Percentiles rank a stretch among this genome's conserved stretches.
These are phyloP conservation scores for Enoplosus armatus DNA, from an alignment of 2,797 vertebrate genomes.

Conservation along the genomic window DNA sequence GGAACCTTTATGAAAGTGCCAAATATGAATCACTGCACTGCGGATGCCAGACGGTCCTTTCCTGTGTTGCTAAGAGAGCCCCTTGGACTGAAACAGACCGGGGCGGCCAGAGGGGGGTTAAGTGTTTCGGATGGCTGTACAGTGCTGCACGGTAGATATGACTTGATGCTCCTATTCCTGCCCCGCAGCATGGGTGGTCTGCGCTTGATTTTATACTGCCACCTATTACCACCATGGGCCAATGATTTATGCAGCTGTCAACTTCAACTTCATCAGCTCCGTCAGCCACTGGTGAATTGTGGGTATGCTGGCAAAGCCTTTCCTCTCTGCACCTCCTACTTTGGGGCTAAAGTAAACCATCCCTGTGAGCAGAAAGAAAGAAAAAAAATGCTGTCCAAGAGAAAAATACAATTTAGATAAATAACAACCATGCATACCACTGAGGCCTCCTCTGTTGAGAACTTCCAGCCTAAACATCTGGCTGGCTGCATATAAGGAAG, in stretches of 20 bases:
- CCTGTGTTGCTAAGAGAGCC: slow-evolving; percentile 87
- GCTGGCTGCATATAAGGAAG: slow-evolving; percentile 68
- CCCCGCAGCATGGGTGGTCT: slow-evolving; percentile 93
- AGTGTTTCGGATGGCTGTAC: slow-evolving; percentile 90
- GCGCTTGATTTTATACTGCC: slow-evolving; percentile 87
- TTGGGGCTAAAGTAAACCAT: slow-evolving; percentile 87
- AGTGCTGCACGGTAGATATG: slow-evolving; percentile 85
- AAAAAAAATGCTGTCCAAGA: slow-evolving; percentile 82
- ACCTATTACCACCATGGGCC: slow-evolving; percentile 92
- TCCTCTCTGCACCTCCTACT: slow-evolving; percentile 81
- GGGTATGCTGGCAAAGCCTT: slow-evolving; percentile 86
- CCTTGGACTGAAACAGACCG: slow-evolving; percentile 67
- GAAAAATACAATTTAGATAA: slow-evolving; percentile 85
- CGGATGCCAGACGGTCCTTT: slow-evolving; percentile 85
- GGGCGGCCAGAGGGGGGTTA: slow-evolving; percentile 82
- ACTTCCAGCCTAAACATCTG: slow-evolving; percentile 81
- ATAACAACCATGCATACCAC: slow-evolving; percentile 89
- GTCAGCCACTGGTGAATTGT: slow-evolving; percentile 90
- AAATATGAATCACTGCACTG: slow-evolving; percentile 88
- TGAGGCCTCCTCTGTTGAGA: slow-evolving; percentile 85
- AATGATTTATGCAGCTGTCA: slow-evolving; percentile 98
- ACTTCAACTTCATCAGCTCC: slow-evolving; percentile 90
- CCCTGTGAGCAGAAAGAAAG: slow-evolving; percentile 64
- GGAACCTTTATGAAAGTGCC: slow-evolving; percentile 86
- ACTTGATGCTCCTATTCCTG: slow-evolving; percentile 84